Evolutionary conservation across 2,113 vertebrate genomes (phyloP), one percentile per base, ranked within the genome.

Genomic region (Limnothrissa miodon): DNA sequence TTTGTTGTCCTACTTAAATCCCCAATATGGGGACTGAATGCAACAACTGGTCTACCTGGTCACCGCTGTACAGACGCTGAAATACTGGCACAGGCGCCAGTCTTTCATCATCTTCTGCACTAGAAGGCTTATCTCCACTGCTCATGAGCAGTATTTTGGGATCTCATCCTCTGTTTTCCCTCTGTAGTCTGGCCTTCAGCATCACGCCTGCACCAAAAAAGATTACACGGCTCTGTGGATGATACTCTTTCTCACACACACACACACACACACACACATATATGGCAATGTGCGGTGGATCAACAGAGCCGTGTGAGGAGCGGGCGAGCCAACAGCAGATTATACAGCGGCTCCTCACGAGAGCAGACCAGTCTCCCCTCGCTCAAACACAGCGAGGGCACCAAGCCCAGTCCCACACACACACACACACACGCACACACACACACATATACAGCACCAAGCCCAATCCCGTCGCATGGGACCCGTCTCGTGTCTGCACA

Each of bases 241-340:
- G 66, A 5, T 5, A 10, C 0, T 83, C 46, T 78, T 9, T 74
- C 59, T 25, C 25, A 15, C 45, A 33, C 83, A 45, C 59, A 5
- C 23, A 25, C 59, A 25, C 59, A 25, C 56, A n/a, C 21, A n/a
- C 56, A 59, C 56, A 25, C 56, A 48, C 13, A 15, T 15, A 53
- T 21, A 56, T 4, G 4, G 29, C 29, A 29, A 10, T 29, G 29
- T 29, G 15, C 62, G 25, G 66, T 74, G 66, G 15, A 74, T 74
- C 78, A 4, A 84, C 7, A 23, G 25, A 74, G 66, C 39, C 70
- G 62, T 42, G 46, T 45, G 48, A 45, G 29, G 15, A 5, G 25
- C 45, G 5, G 39, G 7, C 46, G 80, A 83, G 78, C 80, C 80
- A 46, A 82, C 56, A 78, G 25, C 78, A 83, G 82, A 87, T 83